Conservation (phyloP, 1,140 invertebrate genomes). For the Copidosoma floridanum region DNA sequence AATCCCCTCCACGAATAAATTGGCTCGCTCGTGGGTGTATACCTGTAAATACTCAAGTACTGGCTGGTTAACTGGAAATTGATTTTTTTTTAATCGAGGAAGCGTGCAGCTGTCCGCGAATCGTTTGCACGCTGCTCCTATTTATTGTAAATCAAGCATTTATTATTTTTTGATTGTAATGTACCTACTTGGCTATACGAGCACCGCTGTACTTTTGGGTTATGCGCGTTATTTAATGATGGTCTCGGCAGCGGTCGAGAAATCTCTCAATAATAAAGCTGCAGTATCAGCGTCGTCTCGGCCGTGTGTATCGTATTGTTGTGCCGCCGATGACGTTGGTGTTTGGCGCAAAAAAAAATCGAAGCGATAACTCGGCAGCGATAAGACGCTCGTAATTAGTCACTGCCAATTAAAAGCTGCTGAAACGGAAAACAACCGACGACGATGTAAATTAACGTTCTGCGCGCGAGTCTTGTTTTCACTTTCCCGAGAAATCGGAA, state of each 20-base stretch:
- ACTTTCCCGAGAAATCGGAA: background rate
- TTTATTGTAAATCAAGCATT: too few species aligned
- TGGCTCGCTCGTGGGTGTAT: too few species aligned
- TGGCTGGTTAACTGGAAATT: too few species aligned
- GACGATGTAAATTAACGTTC: slow-evolving; percentile 46
- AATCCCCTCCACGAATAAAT: too few species aligned
- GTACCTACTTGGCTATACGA: too few species aligned
- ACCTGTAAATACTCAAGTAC: too few species aligned
- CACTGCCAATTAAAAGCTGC: slow-evolving; percentile 58
- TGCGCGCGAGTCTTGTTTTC: background rate
- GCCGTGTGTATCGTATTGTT: background rate
- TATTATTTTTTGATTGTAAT: too few species aligned
- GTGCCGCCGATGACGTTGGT: slow-evolving; percentile 28
- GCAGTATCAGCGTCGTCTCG: too few species aligned
- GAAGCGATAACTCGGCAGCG: slow-evolving; percentile 45
- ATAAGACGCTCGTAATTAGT: slow-evolving; percentile 55
- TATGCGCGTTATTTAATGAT: slow-evolving; percentile 17
- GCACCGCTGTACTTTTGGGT: too few species aligned
- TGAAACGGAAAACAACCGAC: slow-evolving; percentile 55
- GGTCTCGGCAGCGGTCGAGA: background rate
- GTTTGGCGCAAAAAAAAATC: slow-evolving; percentile 29
- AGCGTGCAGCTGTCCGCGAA: too few species aligned
- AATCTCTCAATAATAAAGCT: slow-evolving; percentile 13
- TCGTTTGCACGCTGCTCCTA: too few species aligned
- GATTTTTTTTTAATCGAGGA: too few species aligned